Base-by-base conservation (phyloP, 2,888 invertebrate species). In the Rhorus exstirpatorius region DNA sequence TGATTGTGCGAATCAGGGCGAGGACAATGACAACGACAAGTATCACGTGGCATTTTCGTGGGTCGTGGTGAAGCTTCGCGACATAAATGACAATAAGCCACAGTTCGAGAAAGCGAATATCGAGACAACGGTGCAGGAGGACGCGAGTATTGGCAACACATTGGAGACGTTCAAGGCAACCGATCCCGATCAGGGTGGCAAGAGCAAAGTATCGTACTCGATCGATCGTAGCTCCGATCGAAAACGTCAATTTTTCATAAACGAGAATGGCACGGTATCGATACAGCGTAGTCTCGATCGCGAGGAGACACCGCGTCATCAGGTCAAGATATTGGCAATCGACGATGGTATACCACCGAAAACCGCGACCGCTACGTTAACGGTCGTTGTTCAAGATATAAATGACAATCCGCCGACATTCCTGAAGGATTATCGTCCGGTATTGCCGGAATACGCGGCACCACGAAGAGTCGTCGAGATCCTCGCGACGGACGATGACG, bases 21-120 rank as follows among this genome's bases (percentile, higher is more conserved):
- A 98, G 94, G 98, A 98, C 91, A 98, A 98, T 91, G 98, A 98
- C 93, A 97, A 98, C 93, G 99, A 99, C 93, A 99, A 99, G 93
- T 97, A 98, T 92, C 98, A 99, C 94, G 98, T 98, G 85, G 98
- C 98, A 82, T 98, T 98, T 93, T 98, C 98, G 0, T 98, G 98
- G 97, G 98, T 99, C 77, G 97, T 97, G 83, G 98, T 99, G 35
- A 97, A 97, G 91, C 94, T 99, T 81, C 95, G 97, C 81, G 99
- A 99, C 93, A 97, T 97, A 88, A 99, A 99, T 94, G 99, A 99
- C 94, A 99, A 99, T 94, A 97, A 98, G 93, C 99, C 99, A 3
- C 97, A 97, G 90, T 99, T 98, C 92, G 98, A 98, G 90, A 95
- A 97, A 85, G 97, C 98, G 60, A 98, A 98, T 92, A 98, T 99